Evolutionary conservation across 2,888 invertebrate species (phyloP), one percentile per base, ranked within the genome.

Genomic region (Caenorhabditis becei): DNA sequence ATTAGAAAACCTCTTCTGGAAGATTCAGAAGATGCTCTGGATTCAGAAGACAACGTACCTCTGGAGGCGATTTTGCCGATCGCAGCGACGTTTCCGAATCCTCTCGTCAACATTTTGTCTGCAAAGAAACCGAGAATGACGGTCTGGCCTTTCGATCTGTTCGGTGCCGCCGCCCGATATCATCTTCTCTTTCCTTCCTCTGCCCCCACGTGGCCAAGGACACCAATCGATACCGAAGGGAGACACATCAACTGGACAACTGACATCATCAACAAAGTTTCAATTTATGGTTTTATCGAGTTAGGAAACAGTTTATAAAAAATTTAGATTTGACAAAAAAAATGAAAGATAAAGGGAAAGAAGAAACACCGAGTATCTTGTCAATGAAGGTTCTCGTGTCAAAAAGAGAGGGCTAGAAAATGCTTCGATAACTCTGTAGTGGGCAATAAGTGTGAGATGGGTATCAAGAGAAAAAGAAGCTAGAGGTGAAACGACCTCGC

Each of bases 181-280:
- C 75, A 75, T 75, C 75, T 74, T 14, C n/a, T n/a, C 32, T 72
- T 54, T 14, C 20, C 28, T 59, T 41, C n/a, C 26, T 44, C 10
- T 26, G 18, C 75, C 66, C 75, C 66, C 75, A 75, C 66, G 75
- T 66, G 66, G 75, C 58, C 75, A 67, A 75, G 75, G 75, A 67
- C 75, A 59, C 53, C 65, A 66, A 75, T 75, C 66, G 66, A 75
- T 75, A 75, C 44, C 53, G 59, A 75, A n/a, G n/a, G n/a, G 61
- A 75, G 66, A 74, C 58, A 75, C 28, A 61, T 75, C 75, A 66
- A 65, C 58, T 59, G 65, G 35, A 23, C 37, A 58, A 58, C 18
- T 10, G 23, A 20, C 24, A 14, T 10, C 23, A 28, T 28, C 28
- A 11, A 37, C 14, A 49, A 1, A 10, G 8, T 26, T 10, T 23